Evolutionary conservation across 2,888 invertebrate species (phyloP).

Genomic region (Cantharis rustica): DNA sequence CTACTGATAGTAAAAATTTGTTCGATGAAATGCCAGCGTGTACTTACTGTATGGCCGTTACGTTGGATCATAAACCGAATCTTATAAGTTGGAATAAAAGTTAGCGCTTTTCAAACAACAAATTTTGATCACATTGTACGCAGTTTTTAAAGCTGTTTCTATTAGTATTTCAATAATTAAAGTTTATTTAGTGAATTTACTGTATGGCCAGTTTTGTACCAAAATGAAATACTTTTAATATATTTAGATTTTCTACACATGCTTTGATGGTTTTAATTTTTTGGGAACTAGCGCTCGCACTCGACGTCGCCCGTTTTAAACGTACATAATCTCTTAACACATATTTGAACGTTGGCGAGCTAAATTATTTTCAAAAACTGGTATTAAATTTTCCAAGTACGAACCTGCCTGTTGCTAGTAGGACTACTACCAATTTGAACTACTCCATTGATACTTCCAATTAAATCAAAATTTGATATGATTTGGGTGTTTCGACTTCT

Average conservation of each 20-base stretch:
- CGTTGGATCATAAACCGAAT: background rate
- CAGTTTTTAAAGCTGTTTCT: background rate
- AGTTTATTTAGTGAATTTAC: background rate
- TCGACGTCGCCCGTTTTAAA: too few relatives aligned
- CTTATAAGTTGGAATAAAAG: background rate
- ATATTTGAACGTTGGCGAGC: too few relatives aligned
- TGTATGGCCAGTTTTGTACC: background rate
- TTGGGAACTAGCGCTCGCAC: too few relatives aligned
- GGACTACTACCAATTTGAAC: background rate
- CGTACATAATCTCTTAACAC: too few relatives aligned
- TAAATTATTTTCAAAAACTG: background rate
- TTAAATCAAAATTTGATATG: background rate
- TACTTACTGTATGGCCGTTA: background rate
- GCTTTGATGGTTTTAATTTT: background rate
- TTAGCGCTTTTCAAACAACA: background rate
- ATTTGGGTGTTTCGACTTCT: background rate
- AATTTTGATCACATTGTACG: background rate
- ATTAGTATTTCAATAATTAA: background rate
- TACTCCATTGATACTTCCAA: background rate
- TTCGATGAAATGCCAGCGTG: background rate
- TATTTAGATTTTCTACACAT: background rate
- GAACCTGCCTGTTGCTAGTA: background rate
- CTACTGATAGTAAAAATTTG: background rate
- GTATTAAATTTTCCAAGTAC: background rate
- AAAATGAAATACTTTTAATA: background rate